These are phyloP conservation scores for Hystrix brachyura DNA, from an alignment of 2,113 vertebrate species.

Conservation along the genomic window DNA sequence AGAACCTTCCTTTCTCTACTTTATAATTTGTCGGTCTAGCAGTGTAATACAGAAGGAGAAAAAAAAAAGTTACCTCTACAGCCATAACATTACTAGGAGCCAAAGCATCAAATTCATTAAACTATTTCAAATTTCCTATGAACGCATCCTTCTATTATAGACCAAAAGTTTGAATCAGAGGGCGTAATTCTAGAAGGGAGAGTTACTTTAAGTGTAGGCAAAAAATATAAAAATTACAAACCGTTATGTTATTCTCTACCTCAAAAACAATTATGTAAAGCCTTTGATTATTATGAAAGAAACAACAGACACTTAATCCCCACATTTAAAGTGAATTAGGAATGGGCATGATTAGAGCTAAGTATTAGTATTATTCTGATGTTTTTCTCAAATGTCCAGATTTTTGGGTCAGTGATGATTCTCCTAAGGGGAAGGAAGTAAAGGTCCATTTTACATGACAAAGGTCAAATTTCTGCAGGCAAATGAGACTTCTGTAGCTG, in stretches of 20 bases:
- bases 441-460: constrained; percentile 86
- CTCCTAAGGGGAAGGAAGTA: constrained; percentile 85
- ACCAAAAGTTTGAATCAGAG: constrained; percentile 37
- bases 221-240: constrained; percentile 27
- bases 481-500: constrained; percentile 83
- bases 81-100: not conserved
- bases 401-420: constrained; percentile 67
- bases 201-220: not conserved
- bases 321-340: not conserved
- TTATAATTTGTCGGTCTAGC: constrained; percentile 30
- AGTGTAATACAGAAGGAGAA: not conserved
- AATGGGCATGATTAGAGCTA: not conserved
- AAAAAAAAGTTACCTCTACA: not conserved
- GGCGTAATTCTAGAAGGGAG: not conserved
- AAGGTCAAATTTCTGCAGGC: constrained; percentile 90
- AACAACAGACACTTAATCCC: not conserved
- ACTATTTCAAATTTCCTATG: constrained; percentile 51
- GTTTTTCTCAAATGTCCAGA: constrained; percentile 75
- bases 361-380: constrained; percentile 63
- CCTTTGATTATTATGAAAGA: not conserved
- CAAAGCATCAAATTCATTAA: constrained; percentile 38
- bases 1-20: constrained; percentile 49
- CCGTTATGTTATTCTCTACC: constrained; percentile 36
- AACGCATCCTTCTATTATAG: not conserved
- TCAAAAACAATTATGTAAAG: constrained; percentile 26